Conservation (phyloP, 2,888 invertebrate species). For the Habroteleia sp. region DNA sequence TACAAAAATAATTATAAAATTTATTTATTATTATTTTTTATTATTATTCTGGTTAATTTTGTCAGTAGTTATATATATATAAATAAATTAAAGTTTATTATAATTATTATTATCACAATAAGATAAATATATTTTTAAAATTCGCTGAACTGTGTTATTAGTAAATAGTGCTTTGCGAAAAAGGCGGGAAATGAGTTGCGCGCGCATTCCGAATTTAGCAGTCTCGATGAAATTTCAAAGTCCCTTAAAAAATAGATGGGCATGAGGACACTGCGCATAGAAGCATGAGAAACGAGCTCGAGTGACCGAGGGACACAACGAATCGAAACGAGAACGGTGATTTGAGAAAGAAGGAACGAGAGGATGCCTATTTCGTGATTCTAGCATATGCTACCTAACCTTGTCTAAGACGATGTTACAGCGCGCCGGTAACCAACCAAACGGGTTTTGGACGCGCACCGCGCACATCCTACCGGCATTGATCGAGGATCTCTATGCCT, state of each 20-base stretch:
- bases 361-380: slow-evolving; percentile 56
- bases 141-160: too few species aligned
- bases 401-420: slow-evolving; percentile 60
- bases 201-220: slow-evolving; percentile 19
- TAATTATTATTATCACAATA: too few species aligned
- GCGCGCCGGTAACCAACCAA: slow-evolving; percentile 61
- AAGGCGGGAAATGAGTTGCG: slow-evolving; percentile 1
- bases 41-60: too few species aligned
- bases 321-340: slow-evolving; percentile 28
- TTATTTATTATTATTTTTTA: too few species aligned
- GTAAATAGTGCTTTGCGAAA: too few species aligned
- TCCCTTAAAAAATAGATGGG: slow-evolving; percentile 37
- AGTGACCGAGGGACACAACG: slow-evolving; percentile 35
- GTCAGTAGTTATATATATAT: too few species aligned
- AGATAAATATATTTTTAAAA: too few species aligned
- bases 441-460: slow-evolving; percentile 61
- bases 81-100: too few species aligned
- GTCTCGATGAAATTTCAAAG: slow-evolving; percentile 18
- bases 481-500: slow-evolving; percentile 55
- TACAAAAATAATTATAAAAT: too few species aligned
- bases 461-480: slow-evolving; percentile 47
- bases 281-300: slow-evolving; percentile 54
- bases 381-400: slow-evolving; percentile 63
- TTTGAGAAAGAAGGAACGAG: slow-evolving; percentile 50
- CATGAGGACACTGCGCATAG: slow-evolving; percentile 37